Percentiles rank a stretch among this genome's conserved stretches.
Evolutionary conservation across 2,797 vertebrate species (phyloP).

Genomic region (Hoplostethus mediterraneus): DNA sequence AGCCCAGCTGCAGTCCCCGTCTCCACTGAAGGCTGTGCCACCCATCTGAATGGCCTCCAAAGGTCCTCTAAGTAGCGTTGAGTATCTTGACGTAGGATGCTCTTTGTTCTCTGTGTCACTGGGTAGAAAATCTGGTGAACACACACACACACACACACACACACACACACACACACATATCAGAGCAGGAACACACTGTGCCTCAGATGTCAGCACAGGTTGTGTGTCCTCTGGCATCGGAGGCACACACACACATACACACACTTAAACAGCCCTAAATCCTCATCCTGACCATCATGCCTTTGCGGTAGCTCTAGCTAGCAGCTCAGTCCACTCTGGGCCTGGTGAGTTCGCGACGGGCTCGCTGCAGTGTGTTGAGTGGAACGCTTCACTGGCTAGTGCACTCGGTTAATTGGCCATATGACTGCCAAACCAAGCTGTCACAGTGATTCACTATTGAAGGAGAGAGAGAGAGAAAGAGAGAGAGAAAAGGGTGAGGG

Average conservation of each 20-base stretch:
- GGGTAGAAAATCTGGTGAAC: conserved; percentile 7
- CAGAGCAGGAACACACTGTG: not conserved
- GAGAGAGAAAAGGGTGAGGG: conserved; percentile 15
- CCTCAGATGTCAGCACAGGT: not conserved
- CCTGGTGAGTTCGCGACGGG: conserved; percentile 4
- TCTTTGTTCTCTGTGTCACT: not conserved
- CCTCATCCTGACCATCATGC: not conserved
- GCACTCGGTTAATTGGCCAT: conserved; percentile 69
- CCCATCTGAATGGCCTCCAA: not conserved
- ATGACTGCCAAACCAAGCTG: conserved; percentile 66
- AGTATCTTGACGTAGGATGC: not conserved
- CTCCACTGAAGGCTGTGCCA: not conserved
- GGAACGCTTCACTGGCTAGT: conserved; percentile 48
- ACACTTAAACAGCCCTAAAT: not conserved
- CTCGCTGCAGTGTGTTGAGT: conserved; percentile 35
- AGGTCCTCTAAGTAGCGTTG: not conserved
- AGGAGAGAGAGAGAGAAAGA: conserved; percentile 39
- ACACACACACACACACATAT: no score
- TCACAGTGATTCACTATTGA: conserved; percentile 66
- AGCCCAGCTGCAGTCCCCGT: no score
- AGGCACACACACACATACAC: conserved; percentile 26
- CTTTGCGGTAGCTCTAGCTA: conserved; percentile 64
- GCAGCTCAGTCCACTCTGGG: conserved; percentile 19
- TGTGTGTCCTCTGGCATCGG: conserved; percentile 1
- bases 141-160: not conserved